Evolutionary conservation across 2,888 invertebrate species (phyloP).

Genomic region (Ophioninae sp.): DNA sequence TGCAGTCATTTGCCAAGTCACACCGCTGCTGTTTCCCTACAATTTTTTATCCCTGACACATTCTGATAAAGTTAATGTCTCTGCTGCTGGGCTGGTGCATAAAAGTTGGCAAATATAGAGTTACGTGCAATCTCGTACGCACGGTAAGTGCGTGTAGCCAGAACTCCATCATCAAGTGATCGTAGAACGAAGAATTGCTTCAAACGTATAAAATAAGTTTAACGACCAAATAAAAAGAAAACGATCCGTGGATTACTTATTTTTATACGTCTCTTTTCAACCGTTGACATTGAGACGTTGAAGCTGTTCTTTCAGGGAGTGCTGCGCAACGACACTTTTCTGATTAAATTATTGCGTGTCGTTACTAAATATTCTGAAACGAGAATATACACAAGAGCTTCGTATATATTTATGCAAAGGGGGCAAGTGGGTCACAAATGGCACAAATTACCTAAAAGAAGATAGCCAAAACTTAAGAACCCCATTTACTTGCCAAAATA

Average conservation of each 20-base stretch:
- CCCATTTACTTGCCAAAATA: too few species aligned
- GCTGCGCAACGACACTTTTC: constrained; percentile 1
- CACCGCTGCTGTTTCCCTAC: neutral
- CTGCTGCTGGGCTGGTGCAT: neutral
- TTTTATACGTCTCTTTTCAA: constrained; percentile 3
- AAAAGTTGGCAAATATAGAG: neutral
- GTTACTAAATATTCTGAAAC: constrained; percentile 41
- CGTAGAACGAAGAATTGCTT: constrained; percentile 7
- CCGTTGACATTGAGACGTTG: constrained; percentile 16
- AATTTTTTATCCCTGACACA: neutral
- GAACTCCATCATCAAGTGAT: neutral
- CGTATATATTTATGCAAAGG: constrained; percentile 45
- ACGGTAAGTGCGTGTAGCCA: neutral
- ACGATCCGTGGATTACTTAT: neutral
- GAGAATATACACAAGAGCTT: constrained; percentile 33
- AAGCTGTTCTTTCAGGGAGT: neutral
- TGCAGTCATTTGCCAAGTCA: neutral
- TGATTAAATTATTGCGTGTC: constrained; percentile 37
- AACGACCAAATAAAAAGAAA: constrained; percentile 15
- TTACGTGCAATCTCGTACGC: constrained; percentile 3
- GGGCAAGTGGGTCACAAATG: constrained; percentile 49
- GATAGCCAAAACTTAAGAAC: too few species aligned
- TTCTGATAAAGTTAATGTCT: neutral
- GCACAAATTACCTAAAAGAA: too few species aligned
- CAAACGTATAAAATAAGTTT: constrained; percentile 15